phyloP scores from a whole-genome alignment of 2,113 vertebrate species.

The Mustela lutreola region DNA sequence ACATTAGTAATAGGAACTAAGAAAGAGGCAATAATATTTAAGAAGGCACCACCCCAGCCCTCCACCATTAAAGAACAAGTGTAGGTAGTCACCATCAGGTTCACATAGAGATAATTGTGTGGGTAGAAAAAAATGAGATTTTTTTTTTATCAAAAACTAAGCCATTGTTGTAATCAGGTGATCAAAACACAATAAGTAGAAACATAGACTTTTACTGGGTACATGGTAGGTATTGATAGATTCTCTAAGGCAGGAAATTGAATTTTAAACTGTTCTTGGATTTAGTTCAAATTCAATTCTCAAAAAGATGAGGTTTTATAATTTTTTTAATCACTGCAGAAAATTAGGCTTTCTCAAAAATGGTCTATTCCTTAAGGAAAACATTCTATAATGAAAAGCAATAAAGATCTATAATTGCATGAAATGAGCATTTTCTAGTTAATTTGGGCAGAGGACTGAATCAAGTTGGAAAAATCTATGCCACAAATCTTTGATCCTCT shows the following conservation, averaged over 20 bases:
- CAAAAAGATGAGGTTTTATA: constrained; percentile 43
- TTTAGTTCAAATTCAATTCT: constrained; percentile 72
- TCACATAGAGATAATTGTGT: not conserved
- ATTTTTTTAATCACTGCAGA: constrained; percentile 65
- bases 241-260: constrained; percentile 40
- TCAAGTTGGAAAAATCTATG: constrained; percentile 20
- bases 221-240: not conserved
- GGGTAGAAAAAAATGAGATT: not conserved
- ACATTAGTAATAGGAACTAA: not conserved
- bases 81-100: not conserved
- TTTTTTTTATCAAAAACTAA: constrained; percentile 21
- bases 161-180: constrained; percentile 26
- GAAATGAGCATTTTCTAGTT: constrained; percentile 70
- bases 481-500: not conserved
- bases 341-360: constrained; percentile 65
- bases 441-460: constrained; percentile 59
- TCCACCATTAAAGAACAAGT: not conserved
- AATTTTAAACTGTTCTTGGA: constrained; percentile 49
- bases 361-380: constrained; percentile 56
- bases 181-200: not conserved
- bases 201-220: not conserved
- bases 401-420: constrained; percentile 64
- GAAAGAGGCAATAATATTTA: not conserved
- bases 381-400: constrained; percentile 70
- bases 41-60: rapidly evolving